Conservation (phyloP, 2,888 invertebrate species). For the Ypsolopha sequella region DNA sequence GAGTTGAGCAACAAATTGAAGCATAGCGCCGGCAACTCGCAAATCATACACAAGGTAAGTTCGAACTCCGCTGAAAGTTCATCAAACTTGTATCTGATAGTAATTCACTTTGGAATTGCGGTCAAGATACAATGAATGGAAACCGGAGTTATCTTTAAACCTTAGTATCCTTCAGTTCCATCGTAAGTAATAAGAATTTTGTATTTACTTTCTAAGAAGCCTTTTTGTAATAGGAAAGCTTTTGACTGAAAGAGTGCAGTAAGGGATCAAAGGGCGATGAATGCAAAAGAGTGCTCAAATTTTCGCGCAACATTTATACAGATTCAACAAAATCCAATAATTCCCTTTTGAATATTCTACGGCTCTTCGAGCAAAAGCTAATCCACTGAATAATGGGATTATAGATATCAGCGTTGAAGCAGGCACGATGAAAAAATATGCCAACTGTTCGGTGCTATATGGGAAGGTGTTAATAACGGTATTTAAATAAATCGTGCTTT, state of each 20-base stretch:
- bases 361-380: constrained; percentile 60
- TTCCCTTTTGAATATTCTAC: constrained; percentile 63
- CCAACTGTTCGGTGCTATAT: constrained; percentile 31
- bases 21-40: constrained; percentile 40
- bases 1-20: constrained; percentile 54
- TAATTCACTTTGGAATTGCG: constrained; percentile 40
- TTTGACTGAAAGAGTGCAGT: constrained; percentile 10
- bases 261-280: constrained; percentile 10
- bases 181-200: background rate
- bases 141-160: background rate
- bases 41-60: constrained; percentile 57
- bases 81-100: constrained; percentile 33
- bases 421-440: constrained; percentile 58
- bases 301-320: constrained; percentile 28
- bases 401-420: constrained; percentile 57
- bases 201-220: background rate
- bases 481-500: background rate
- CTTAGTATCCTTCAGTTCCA: background rate
- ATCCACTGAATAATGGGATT: constrained; percentile 64
- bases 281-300: constrained; percentile 16
- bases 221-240: background rate
- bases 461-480: background rate
- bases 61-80: constrained; percentile 33
- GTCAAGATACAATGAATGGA: constrained; percentile 29
- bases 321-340: constrained; percentile 53